Base-by-base conservation (phyloP, 2,888 invertebrate species). In the Tachina lurida region DNA sequence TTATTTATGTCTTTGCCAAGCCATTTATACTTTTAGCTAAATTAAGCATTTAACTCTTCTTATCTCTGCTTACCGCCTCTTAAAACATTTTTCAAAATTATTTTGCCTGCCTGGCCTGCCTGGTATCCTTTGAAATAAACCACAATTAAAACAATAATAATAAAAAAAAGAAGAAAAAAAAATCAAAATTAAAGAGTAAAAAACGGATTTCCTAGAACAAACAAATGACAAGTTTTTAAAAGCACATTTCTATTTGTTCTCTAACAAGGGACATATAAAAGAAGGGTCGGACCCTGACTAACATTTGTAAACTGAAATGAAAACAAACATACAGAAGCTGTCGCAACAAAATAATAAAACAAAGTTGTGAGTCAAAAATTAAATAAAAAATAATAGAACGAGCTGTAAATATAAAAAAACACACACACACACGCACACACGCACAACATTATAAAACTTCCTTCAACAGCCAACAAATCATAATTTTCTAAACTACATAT, bases 41-140 rank as follows among this genome's bases (percentile, higher is more conserved):
- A 86, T 86, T 86, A 86, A 79, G 83, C 80, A 83, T 84, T 86
- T 86, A 86, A 80, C 75, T 84, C 62, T 65, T 86, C 62, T 75
- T 86, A 80, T 67, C 65, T 74, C 62, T 68, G 22, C 54, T 68
- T 52, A 76, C 83, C 73, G 79, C 79, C 71, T 68, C n/a, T 85
- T 73, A 43, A 62, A 60, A 58, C n/a, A 43, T 52, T 17, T 10
- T 73, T 19, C 19, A 3, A 74, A 58, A 41, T 65, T 19, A 49
- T 73, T 19, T 43, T 39, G 63, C 19, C 45, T 56, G 75, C 43
- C 62, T 31, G n/a, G 7, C 31, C 7, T 31, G 31, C 31, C 49
- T 60, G 43, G 45, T 65, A 31, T 31, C 31, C 17, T 62, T 45
- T 47, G 17, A 67, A 68, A 56, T 12, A 39, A 56, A 52, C 60